Conservation (phyloP, 53 echinoderm and acorn worm genomes). For the Paelopatides confundens region DNA sequence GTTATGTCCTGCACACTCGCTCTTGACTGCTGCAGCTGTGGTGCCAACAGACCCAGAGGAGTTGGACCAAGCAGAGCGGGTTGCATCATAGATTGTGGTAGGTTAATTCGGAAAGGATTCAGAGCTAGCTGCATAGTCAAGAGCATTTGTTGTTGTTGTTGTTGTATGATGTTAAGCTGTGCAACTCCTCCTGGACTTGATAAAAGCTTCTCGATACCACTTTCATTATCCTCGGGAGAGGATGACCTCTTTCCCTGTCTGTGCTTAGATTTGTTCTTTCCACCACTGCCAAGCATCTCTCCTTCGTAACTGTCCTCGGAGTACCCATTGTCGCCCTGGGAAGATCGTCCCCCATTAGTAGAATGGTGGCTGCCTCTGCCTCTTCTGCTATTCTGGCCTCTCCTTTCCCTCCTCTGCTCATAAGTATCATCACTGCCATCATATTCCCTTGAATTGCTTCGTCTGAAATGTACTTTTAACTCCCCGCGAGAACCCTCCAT, state of each 20-base stretch:
- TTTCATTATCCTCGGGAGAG: not conserved
- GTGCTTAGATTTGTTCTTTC: not conserved
- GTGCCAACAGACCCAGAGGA: not conserved
- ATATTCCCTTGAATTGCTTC: conserved; percentile 29
- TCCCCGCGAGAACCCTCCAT: conserved; percentile 15
- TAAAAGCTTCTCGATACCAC: not conserved
- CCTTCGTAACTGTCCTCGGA: not conserved
- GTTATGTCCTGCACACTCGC: conserved; percentile 2
- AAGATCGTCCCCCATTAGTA: not conserved
- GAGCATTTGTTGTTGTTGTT: not conserved
- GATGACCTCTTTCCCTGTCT: not conserved
- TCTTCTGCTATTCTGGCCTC: not conserved
- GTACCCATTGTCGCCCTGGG: not conserved
- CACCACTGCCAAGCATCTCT: not conserved
- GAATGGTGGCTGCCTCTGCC: not conserved
- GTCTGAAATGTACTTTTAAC: conserved; percentile 10
- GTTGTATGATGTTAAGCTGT: too few relatives aligned
- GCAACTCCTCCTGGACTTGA: not conserved
- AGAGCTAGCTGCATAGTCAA: not conserved
- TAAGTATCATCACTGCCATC: not conserved
- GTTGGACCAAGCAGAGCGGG: not conserved
- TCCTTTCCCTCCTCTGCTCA: not conserved
- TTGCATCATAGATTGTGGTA: not conserved
- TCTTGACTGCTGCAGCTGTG: not conserved
- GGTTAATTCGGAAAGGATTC: not conserved